phyloP scores from a whole-genome alignment of 1,140 invertebrate species.

The Ostrea denselamellosa region DNA sequence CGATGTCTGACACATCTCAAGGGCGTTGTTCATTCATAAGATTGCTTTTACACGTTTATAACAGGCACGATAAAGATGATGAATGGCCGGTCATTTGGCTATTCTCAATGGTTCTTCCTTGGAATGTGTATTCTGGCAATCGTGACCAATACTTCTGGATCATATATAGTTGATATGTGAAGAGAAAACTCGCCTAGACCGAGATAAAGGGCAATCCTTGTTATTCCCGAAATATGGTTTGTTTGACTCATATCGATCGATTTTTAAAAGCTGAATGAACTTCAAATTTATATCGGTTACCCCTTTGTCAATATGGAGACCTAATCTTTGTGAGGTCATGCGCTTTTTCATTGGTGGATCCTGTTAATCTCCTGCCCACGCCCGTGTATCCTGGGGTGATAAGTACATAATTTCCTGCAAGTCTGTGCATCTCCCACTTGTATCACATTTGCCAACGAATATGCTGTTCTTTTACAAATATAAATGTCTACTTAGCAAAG shows the following conservation, averaged over 20 bases:
- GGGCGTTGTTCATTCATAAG: neutral
- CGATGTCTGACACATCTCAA: neutral
- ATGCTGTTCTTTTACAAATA: no score
- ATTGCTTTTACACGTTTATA: neutral
- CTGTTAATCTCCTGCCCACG: neutral
- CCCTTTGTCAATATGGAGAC: neutral
- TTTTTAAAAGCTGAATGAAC: slow-evolving; percentile 28
- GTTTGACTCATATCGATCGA: slow-evolving; percentile 12
- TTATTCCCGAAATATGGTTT: neutral
- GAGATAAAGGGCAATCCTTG: neutral
- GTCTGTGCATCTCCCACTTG: neutral
- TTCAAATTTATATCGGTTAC: neutral
- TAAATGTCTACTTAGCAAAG: no score
- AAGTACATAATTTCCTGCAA: neutral
- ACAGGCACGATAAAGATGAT: slow-evolving; percentile 20
- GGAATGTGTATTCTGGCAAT: slow-evolving; percentile 14
- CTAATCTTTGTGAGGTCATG: neutral
- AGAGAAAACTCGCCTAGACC: neutral
- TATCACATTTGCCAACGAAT: neutral
- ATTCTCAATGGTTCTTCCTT: neutral
- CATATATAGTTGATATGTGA: neutral
- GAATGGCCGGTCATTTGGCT: neutral
- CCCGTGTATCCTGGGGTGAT: neutral
- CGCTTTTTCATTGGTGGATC: neutral
- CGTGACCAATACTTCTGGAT: neutral